phyloP scores from a whole-genome alignment of 2,797 vertebrate species.

The Molossus molossus region DNA sequence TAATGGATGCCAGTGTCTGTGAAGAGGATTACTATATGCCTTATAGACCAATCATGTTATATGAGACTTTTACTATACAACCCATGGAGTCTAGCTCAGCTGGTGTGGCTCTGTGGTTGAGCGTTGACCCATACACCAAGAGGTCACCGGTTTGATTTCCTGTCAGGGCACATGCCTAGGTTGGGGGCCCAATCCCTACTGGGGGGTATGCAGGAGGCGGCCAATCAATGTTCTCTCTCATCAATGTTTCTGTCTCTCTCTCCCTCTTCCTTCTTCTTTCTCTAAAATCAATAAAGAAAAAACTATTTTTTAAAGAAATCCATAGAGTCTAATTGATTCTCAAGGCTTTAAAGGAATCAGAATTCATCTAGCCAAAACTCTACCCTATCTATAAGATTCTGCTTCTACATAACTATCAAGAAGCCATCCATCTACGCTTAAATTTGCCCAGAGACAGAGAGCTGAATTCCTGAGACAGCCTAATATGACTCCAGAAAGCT shows the following conservation, averaged over 20 bases:
- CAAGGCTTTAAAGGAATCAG: conserved; percentile 68
- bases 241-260: too few species aligned
- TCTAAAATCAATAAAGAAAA: too few species aligned
- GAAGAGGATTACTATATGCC: conserved; percentile 71
- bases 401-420: conserved; percentile 46
- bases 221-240: too few species aligned
- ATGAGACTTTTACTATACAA: conserved; percentile 79
- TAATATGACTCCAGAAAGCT: conserved; percentile 44
- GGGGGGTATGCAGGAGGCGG: too few species aligned
- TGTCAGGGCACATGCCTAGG: too few species aligned
- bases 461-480: background rate
- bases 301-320: background rate
- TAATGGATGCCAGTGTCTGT: conserved; percentile 73
- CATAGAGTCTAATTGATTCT: conserved; percentile 75
- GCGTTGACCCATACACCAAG: too few species aligned
- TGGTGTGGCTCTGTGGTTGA: too few species aligned
- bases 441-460: conserved; percentile 10
- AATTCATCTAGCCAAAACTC: conserved; percentile 66
- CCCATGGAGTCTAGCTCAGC: conserved; percentile 55
- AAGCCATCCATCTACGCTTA: background rate
- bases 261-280: too few species aligned
- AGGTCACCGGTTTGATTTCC: too few species aligned
- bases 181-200: too few species aligned
- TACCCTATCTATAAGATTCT: conserved; percentile 60
- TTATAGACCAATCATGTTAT: conserved; percentile 79